phyloP scores from a whole-genome alignment of 1,140 invertebrate genomes.

The Caenorhabditis inopinata region DNA sequence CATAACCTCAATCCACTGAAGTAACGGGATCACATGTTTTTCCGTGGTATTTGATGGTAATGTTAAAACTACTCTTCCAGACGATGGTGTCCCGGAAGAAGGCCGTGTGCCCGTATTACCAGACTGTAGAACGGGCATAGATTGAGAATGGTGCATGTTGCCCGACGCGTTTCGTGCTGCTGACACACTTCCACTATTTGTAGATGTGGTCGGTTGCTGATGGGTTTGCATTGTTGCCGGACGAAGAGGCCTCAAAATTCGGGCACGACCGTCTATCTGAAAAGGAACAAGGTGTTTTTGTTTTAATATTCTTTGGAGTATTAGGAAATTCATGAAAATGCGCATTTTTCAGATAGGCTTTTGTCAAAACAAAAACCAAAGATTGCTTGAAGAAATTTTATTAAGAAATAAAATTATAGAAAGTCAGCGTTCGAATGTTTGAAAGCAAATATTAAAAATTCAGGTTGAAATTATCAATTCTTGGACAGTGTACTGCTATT shows the following conservation, averaged over 20 bases:
- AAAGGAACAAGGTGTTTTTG: background rate
- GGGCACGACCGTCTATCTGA: conserved; percentile 4
- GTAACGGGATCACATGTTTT: background rate
- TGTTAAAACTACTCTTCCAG: background rate
- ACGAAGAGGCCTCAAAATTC: background rate
- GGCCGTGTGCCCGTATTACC: background rate
- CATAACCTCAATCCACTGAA: background rate
- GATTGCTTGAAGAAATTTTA: too few relatives aligned
- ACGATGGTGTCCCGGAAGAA: background rate
- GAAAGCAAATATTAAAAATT: too few relatives aligned
- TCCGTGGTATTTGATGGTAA: conserved; percentile 3
- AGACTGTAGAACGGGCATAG: background rate
- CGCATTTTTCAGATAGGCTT: too few relatives aligned
- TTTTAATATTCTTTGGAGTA: too few relatives aligned
- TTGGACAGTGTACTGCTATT: too few relatives aligned
- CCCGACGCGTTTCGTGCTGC: background rate
- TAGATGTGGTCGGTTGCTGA: conserved; percentile 1
- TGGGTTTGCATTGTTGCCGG: background rate
- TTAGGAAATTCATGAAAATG: too few relatives aligned
- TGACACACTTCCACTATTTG: background rate
- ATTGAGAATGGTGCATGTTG: background rate
- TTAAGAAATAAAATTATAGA: too few relatives aligned
- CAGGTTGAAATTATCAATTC: too few relatives aligned
- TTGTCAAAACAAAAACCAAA: too few relatives aligned
- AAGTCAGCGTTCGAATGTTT: too few relatives aligned